These are phyloP conservation scores for Eupithecia pulchellata DNA, from an alignment of 2,888 invertebrate genomes.

Conservation along the genomic window DNA sequence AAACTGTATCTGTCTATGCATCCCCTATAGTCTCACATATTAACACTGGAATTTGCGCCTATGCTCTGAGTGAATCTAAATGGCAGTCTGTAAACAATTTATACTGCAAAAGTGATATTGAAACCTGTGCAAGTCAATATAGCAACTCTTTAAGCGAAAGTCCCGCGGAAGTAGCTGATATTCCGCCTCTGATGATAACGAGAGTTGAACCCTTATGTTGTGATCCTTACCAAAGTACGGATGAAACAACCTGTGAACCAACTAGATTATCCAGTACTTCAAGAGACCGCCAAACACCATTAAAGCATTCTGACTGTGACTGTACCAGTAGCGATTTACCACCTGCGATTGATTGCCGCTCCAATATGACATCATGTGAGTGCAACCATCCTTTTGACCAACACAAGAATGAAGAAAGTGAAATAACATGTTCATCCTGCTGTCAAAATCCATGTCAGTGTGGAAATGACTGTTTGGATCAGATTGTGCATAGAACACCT, in stretches of 20 bases:
- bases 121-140: conserved; percentile 6
- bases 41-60: not conserved
- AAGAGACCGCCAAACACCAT: not conserved
- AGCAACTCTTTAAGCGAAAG: not conserved
- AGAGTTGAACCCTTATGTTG: not conserved
- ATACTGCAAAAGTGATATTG: not conserved
- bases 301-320: not conserved
- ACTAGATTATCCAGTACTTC: not conserved
- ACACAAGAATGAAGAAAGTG: not conserved
- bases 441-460: not conserved
- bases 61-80: not conserved
- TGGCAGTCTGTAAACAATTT: not conserved
- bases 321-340: not conserved
- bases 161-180: not conserved
- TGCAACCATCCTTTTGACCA: not conserved
- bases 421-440: not conserved
- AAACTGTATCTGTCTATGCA: conserved; percentile 4
- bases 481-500: not conserved
- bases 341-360: not conserved
- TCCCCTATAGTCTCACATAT: not conserved
- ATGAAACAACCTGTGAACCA: not conserved
- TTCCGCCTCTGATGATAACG: not conserved
- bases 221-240: not conserved
- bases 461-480: not conserved
- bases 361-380: not conserved